Evolutionary conservation across 2,113 vertebrate genomes (phyloP).

Genomic region (Aix galericulata): DNA sequence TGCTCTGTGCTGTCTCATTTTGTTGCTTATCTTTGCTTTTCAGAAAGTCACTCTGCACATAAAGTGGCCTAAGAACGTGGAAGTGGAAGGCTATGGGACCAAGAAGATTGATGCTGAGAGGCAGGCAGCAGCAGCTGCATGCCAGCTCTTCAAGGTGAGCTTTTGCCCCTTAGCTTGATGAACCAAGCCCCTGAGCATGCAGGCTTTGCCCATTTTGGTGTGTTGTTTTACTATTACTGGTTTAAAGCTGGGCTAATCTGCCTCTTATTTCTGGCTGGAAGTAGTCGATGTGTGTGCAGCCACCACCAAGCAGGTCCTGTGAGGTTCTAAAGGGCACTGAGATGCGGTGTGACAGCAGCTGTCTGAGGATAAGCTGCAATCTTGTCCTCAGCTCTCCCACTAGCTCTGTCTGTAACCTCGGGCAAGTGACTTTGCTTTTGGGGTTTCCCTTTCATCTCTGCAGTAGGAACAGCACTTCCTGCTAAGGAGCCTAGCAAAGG

Average conservation of each 20-base stretch:
- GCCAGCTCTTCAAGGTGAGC: slow-evolving; percentile 88
- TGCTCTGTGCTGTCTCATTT: neutral
- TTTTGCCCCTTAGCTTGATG: neutral
- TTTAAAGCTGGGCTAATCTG: accelerated
- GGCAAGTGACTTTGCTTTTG: neutral
- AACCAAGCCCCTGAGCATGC: too few species aligned
- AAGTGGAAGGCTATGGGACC: slow-evolving; percentile 88
- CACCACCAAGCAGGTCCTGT: neutral
- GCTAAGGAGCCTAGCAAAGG: neutral
- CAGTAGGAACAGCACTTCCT: neutral
- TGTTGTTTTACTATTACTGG: neutral
- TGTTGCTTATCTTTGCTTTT: neutral
- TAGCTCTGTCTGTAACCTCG: neutral
- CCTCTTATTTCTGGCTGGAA: neutral
- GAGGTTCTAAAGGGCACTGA: neutral
- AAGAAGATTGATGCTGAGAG: slow-evolving; percentile 90
- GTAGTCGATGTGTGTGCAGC: neutral
- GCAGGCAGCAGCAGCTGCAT: slow-evolving; percentile 90
- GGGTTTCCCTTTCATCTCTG: neutral
- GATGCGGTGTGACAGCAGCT: neutral
- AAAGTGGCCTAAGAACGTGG: slow-evolving; percentile 89
- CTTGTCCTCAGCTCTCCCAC: neutral
- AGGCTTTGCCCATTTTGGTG: accelerated
- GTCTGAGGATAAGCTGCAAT: neutral
- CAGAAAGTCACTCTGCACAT: slow-evolving; percentile 91